phyloP scores from a whole-genome alignment of 2,888 invertebrate species.

The Hecatera dysodea region DNA sequence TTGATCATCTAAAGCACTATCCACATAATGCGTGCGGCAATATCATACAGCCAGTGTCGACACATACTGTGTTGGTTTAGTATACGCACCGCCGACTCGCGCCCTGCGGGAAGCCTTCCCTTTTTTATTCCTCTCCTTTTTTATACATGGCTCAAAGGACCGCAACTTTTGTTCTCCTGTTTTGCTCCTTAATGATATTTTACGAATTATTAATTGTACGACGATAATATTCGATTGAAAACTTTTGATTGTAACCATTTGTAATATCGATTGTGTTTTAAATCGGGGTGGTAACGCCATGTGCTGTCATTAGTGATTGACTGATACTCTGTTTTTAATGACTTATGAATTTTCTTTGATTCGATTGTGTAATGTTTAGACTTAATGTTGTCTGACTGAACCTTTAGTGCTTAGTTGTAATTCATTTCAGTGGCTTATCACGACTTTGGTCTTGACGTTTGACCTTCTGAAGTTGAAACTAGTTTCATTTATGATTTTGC shows the following conservation, averaged over 20 bases:
- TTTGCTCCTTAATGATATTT: slow-evolving; percentile 89
- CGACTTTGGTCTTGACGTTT: slow-evolving; percentile 25
- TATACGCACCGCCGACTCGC: slow-evolving; percentile 72
- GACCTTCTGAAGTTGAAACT: slow-evolving; percentile 25
- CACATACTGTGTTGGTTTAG: slow-evolving; percentile 88
- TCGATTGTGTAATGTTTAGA: slow-evolving; percentile 52
- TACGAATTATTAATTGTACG: slow-evolving; percentile 90
- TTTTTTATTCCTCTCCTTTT: slow-evolving; percentile 78
- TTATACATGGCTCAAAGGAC: slow-evolving; percentile 86
- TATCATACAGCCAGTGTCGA: slow-evolving; percentile 79
- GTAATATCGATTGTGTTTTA: slow-evolving; percentile 72
- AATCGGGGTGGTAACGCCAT: slow-evolving; percentile 69
- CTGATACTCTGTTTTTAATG: slow-evolving; percentile 61
- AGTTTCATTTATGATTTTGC: slow-evolving; percentile 14
- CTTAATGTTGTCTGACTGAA: slow-evolving; percentile 22
- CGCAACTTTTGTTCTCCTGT: slow-evolving; percentile 90
- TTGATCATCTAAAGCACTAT: slow-evolving; percentile 53
- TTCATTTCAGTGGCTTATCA: slow-evolving; percentile 39
- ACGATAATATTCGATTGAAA: slow-evolving; percentile 87
- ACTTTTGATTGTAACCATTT: slow-evolving; percentile 84
- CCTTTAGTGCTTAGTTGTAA: slow-evolving; percentile 24
- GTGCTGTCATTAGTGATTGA: slow-evolving; percentile 66
- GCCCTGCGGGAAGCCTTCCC: slow-evolving; percentile 82
- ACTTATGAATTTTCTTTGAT: slow-evolving; percentile 54
- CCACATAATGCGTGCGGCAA: slow-evolving; percentile 64